Evolutionary conservation across 2,113 vertebrate species (phyloP), one percentile per base, ranked within the genome.

Genomic region (Corydoras maculifer): DNA sequence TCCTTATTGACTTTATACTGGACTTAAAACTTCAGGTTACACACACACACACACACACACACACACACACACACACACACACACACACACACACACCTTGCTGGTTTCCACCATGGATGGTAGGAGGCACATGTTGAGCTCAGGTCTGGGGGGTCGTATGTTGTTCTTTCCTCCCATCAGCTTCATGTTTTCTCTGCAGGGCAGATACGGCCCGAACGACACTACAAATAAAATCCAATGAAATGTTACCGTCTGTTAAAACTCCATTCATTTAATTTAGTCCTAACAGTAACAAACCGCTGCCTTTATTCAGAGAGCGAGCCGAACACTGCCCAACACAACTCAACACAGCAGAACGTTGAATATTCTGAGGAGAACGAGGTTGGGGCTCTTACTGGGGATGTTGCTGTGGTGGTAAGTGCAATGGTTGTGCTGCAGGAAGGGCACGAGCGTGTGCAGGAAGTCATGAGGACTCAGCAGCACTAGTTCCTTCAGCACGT

Each of bases 391-490:
- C 96, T 83, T 91, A 94, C 93, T 94, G 91, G 96, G 96, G 88
- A 98, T 98, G 87, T 95, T 99, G 91, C 95, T 98, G 86, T 98
- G 97, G 86, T 99, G 97, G 83, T 97, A 98, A 80, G 96, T 98
- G 89, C 94, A 98, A 90, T 99, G 97, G 89, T 99, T 99, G 90
- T 99, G 97, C 82, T 99, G 97, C 75, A 98, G 90, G 90, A 99
- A 98, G 77, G 97, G 97, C 76, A 99, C 97, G 81, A 99, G 88
- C 14, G 96, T 99, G 88, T 99, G 96, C 85, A 99, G 92, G 89
- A 98, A 99, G 87, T 99, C 97, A 78, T 99, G 96, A 57, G 97
- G 97, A 86, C 95, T 98, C 87, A 98, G 90, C 79, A 99, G 91
- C 76, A 99, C 95, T 61, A 99, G 92, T 81, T 99, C 97, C 89